A percentile compares a stretch with the other conserved stretches of the same genome.
These are phyloP conservation scores for Odontamblyopus lacepedii DNA, from an alignment of 2,797 vertebrate species.

Conservation along the genomic window DNA sequence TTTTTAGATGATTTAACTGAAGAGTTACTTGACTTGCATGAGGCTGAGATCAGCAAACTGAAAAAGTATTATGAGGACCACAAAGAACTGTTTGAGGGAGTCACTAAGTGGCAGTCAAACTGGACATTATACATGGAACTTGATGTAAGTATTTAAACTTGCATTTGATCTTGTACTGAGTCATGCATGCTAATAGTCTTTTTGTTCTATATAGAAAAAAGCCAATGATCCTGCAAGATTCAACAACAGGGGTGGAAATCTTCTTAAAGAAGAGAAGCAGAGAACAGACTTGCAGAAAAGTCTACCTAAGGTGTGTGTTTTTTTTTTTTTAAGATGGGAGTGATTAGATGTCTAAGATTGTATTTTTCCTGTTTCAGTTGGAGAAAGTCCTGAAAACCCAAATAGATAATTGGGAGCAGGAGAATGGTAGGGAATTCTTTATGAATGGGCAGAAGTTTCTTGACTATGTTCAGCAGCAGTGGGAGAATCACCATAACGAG, in stretches of 20 bases:
- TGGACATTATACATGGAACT: constrained; percentile 90
- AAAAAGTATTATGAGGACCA: constrained; percentile 82
- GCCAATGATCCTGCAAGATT: constrained; percentile 88
- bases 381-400: constrained; percentile 86
- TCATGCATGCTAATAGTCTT: neutral
- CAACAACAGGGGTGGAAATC: constrained; percentile 91
- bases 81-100: constrained; percentile 85
- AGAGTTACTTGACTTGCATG: constrained; percentile 82
- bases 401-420: constrained; percentile 85
- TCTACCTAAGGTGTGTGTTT: constrained; percentile 83
- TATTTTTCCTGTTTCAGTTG: constrained; percentile 70
- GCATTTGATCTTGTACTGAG: neutral
- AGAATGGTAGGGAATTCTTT: constrained; percentile 76
- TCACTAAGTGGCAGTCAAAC: constrained; percentile 88
- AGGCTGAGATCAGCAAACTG: constrained; percentile 78
- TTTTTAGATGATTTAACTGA: constrained; percentile 84
- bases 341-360: neutral
- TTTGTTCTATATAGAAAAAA: constrained; percentile 80
- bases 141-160: constrained; percentile 78
- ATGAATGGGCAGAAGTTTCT: constrained; percentile 87
- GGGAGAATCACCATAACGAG: constrained; percentile 82
- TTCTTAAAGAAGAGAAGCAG: constrained; percentile 93
- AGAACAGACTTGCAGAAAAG: constrained; percentile 88
- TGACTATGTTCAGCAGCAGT: constrained; percentile 85
- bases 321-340: neutral